Conservation (phyloP, 2,113 vertebrate genomes). For the Urocynchramus pylzowi region DNA sequence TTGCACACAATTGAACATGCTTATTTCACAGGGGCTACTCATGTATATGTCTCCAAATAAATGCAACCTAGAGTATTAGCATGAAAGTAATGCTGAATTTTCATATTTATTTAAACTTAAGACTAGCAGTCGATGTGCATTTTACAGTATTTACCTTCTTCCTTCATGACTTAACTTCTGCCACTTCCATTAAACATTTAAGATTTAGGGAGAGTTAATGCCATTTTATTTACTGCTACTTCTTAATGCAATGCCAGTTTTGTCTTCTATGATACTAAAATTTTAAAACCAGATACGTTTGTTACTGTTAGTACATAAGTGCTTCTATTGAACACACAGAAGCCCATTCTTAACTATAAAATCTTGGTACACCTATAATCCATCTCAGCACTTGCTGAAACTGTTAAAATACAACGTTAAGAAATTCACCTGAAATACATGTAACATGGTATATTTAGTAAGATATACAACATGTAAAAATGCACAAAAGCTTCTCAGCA, state of each 20-base stretch:
- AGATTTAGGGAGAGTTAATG: background rate
- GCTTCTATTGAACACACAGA: background rate
- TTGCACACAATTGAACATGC: fast-evolving
- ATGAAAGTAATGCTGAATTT: background rate
- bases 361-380: background rate
- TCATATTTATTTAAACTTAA: background rate
- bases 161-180: background rate
- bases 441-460: background rate
- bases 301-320: background rate
- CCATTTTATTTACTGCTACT: background rate
- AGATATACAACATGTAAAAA: background rate
- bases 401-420: background rate
- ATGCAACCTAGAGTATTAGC: background rate
- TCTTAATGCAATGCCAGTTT: background rate
- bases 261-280: background rate
- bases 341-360: background rate
- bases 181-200: background rate
- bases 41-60: background rate
- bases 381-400: background rate
- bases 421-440: background rate
- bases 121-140: background rate
- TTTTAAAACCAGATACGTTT: background rate
- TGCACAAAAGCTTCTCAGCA: background rate
- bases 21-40: background rate
- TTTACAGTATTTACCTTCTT: background rate